Conservation (phyloP, 1,140 invertebrate species). For the Drosophila pruinosa region DNA sequence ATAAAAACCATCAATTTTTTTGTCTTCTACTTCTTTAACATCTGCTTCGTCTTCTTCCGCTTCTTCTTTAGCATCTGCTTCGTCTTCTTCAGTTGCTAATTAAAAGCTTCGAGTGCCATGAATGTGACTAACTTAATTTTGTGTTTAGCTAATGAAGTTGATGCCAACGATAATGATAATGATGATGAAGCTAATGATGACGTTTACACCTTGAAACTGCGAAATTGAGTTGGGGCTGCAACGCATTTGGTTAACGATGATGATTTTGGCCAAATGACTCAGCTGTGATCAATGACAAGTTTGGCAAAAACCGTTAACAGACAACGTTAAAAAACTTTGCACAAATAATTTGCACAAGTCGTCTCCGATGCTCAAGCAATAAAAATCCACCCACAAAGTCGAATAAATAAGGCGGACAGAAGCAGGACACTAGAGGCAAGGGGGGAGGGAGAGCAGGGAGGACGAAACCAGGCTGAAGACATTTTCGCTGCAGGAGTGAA, state of each 20-base stretch:
- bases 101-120: not conserved
- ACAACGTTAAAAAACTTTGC: slow-evolving; percentile 58
- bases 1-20: slow-evolving; percentile 20
- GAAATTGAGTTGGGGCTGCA: not conserved
- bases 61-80: not conserved
- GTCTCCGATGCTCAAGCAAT: slow-evolving; percentile 56
- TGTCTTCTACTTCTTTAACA: not conserved
- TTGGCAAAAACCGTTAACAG: slow-evolving; percentile 20
- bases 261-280: slow-evolving; percentile 8
- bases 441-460: not conserved
- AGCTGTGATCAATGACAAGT: slow-evolving; percentile 46
- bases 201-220: not conserved
- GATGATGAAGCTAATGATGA: not conserved
- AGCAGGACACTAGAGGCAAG: not conserved
- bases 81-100: slow-evolving; percentile 2
- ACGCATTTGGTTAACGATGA: not conserved
- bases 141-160: slow-evolving; percentile 4
- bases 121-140: not conserved
- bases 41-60: not conserved
- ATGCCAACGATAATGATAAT: not conserved
- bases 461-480: not conserved
- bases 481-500: slow-evolving; percentile 46
- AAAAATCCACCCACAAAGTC: slow-evolving; percentile 55
- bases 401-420: slow-evolving; percentile 34
- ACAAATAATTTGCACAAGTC: slow-evolving; percentile 61